These are phyloP conservation scores for Congeria kusceri DNA, from an alignment of 2,888 invertebrate species.

Conservation along the genomic window DNA sequence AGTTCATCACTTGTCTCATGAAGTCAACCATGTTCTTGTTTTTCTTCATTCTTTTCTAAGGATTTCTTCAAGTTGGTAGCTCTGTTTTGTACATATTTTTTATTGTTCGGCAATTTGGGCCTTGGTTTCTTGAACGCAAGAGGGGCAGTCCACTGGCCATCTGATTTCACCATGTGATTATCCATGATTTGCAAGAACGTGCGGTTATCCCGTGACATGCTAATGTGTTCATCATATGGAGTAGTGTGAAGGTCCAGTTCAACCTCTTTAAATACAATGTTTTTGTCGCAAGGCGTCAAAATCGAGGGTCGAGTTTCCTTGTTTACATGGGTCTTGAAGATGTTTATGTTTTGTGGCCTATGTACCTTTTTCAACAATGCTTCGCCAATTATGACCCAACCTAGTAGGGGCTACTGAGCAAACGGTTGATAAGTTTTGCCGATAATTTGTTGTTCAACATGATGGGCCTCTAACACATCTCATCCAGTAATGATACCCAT, in stretches of 20 bases:
- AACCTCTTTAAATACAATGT: slow-evolving; percentile 8
- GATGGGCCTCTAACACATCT: slow-evolving; percentile 27
- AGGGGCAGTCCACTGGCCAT: slow-evolving; percentile 35
- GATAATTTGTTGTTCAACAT: not conserved
- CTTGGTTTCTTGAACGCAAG: slow-evolving; percentile 22
- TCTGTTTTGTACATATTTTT: not conserved
- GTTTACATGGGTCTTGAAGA: not conserved
- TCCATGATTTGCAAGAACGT: slow-evolving; percentile 42
- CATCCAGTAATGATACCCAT: slow-evolving; percentile 29
- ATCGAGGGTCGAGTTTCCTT: not conserved
- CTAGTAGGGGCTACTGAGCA: not conserved
- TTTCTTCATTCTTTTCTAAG: slow-evolving; percentile 5
- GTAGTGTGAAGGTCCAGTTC: slow-evolving; percentile 15
- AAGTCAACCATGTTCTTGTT: slow-evolving; percentile 19
- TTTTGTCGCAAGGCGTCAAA: slow-evolving; percentile 13
- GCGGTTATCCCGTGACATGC: slow-evolving; percentile 38
- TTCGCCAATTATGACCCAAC: not conserved
- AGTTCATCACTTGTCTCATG: slow-evolving; percentile 31
- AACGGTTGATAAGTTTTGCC: not conserved
- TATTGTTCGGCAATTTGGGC: slow-evolving; percentile 28
- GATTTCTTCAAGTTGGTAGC: slow-evolving; percentile 15
- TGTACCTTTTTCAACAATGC: not conserved
- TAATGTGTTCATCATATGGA: slow-evolving; percentile 25
- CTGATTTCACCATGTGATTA: slow-evolving; percentile 6
- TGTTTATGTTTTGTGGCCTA: not conserved